A percentile compares a stretch with the other conserved stretches of the same genome.
These are phyloP conservation scores for Drosophila dives DNA, from an alignment of 2,888 invertebrate genomes.

Conservation along the genomic window DNA sequence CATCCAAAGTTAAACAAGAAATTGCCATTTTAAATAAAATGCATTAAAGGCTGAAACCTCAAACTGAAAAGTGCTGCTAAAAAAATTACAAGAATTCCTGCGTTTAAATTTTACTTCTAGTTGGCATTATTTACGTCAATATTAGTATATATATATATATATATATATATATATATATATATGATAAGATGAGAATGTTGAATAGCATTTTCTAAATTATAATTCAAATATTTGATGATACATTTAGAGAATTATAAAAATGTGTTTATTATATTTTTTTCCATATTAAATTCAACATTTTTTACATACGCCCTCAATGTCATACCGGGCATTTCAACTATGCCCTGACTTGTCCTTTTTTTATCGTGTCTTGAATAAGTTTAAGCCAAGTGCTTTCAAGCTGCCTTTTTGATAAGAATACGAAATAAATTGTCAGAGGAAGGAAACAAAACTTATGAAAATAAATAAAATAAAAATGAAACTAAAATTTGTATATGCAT, in stretches of 20 bases:
- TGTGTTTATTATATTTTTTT: conserved; percentile 58
- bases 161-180: conserved; percentile 5
- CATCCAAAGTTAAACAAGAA: conserved; percentile 17
- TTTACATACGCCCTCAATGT: conserved; percentile 25
- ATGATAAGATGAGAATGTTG: conserved; percentile 20
- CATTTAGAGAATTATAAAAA: conserved; percentile 13
- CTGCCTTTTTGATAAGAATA: conserved; percentile 66
- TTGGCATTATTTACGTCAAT: neutral
- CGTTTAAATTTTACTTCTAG: neutral
- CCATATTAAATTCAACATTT: conserved; percentile 61
- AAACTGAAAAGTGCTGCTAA: neutral
- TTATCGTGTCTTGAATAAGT: conserved; percentile 43
- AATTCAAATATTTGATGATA: conserved; percentile 26
- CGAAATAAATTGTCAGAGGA: conserved; percentile 59
- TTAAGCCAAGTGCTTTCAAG: conserved; percentile 12
- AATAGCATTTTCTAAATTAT: neutral
- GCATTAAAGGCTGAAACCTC: neutral
- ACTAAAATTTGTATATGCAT: conserved; percentile 61
- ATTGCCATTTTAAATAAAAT: conserved; percentile 39
- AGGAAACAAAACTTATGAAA: conserved; percentile 64
- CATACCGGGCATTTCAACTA: conserved; percentile 46
- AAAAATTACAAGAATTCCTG: conserved; percentile 8
- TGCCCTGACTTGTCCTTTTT: conserved; percentile 43
- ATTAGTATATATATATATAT: neutral
- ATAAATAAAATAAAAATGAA: conserved; percentile 62